phyloP scores from a whole-genome alignment of 2,113 vertebrate genomes.

The Bubo blakistoni region DNA sequence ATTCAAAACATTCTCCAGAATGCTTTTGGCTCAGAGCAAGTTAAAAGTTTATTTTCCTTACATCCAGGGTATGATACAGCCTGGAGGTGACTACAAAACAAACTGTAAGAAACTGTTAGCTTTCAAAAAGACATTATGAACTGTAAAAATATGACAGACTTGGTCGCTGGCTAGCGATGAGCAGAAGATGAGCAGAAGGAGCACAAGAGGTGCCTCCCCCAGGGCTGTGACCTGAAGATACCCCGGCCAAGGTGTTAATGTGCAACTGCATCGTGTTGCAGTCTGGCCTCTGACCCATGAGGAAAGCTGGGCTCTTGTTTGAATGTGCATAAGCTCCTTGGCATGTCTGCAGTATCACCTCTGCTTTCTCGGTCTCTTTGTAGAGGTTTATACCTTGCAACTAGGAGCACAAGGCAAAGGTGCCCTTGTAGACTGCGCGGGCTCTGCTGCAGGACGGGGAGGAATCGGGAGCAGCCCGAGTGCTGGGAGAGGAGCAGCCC shows the following conservation, averaged over 20 bases:
- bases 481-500: background rate
- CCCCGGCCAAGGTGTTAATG: background rate
- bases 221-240: background rate
- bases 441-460: background rate
- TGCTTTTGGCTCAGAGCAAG: background rate
- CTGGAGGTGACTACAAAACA: background rate
- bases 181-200: background rate
- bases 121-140: background rate
- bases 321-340: background rate
- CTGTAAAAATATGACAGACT: background rate
- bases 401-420: background rate
- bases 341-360: background rate
- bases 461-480: background rate
- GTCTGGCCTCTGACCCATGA: background rate
- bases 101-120: background rate
- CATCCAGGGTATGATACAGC: background rate
- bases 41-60: background rate
- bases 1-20: background rate
- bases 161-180: too few relatives aligned
- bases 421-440: background rate
- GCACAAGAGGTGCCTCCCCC: background rate
- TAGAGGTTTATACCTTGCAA: background rate
- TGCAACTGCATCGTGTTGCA: too few relatives aligned
- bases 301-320: background rate
- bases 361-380: background rate